Evolutionary conservation across 2,888 invertebrate species (phyloP), one percentile per base, ranked within the genome.

Genomic region (Penaeus monodon): DNA sequence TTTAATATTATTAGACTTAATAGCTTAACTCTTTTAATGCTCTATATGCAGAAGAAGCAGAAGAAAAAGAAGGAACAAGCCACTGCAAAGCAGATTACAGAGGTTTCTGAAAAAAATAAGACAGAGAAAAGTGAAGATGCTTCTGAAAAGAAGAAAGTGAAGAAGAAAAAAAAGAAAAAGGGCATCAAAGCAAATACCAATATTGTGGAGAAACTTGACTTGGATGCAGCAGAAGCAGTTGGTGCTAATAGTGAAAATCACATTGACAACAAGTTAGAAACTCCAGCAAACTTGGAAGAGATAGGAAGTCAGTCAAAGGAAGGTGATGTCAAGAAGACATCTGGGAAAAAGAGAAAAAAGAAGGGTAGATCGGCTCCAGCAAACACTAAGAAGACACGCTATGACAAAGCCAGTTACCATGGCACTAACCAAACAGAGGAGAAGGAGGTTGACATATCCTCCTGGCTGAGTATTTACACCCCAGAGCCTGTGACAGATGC

Each of bases 401-500:
- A 88, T 64, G 86, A 86, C 77, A 86, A 63, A 24, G 74, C 83
- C 7, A 70, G 20, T 44, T 80, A 76, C 74, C 65, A 74, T 7
- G 80, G 83, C 4, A 17, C 24, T 22, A 27, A 49, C 49, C 65
- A n/a, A 27, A 38, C 27, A 12, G 64, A 6, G 8, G 82, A 70
- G 17, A 82, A 86, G 17, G 64, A 87, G n/a, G 90, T 90, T n/a
- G 91, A 91, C 89, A 91, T 92, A 90, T 83, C 91, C 22, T 91
- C 91, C 14, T 94, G 94, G 94, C 91, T 92, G 38, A 91, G 92
- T 83, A 91, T 94, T 86, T 92, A 91, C 91, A 94, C 98, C 22
- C 96, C 96, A 0, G 92, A 93, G 0, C 92, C 94, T 4, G 94
- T 99, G 85, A 92, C 97, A 65, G 94, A 94, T 91, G 96, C 97